These are phyloP conservation scores for Labrus mixtus DNA, from an alignment of 2,113 vertebrate species.

Conservation along the genomic window DNA sequence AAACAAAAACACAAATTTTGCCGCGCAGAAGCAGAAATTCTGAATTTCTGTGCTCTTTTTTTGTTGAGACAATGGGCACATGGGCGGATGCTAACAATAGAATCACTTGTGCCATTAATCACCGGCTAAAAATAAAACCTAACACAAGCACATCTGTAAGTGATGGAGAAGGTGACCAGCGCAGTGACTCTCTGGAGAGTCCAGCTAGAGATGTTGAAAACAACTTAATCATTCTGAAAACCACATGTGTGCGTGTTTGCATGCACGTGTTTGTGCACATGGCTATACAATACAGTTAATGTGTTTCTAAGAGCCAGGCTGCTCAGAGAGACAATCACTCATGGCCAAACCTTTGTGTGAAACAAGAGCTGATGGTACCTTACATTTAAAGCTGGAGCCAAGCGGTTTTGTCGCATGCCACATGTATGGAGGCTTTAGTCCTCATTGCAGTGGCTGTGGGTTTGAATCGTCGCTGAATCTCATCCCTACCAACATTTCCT, in stretches of 20 bases:
- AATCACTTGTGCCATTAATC: constrained; percentile 54
- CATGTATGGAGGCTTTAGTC: too few relatives aligned
- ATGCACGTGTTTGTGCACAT: neutral
- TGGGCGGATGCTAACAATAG: constrained; percentile 15
- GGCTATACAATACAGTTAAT: constrained; percentile 14
- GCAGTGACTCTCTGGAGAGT: constrained; percentile 46
- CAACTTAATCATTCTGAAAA: constrained; percentile 41
- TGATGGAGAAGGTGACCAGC: constrained; percentile 68
- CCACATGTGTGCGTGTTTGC: constrained; percentile 6
- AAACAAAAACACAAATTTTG: neutral
- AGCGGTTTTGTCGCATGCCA: too few relatives aligned
- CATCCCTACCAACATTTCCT: too few relatives aligned
- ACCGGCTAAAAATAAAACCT: constrained; percentile 64
- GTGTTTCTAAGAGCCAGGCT: constrained; percentile 25
- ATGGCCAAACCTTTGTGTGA: constrained; percentile 26
- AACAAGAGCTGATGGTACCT: constrained; percentile 50
- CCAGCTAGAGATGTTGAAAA: constrained; percentile 42
- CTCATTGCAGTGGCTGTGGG: too few relatives aligned
- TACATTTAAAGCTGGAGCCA: constrained; percentile 49
- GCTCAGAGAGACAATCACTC: constrained; percentile 17
- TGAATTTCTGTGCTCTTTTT: constrained; percentile 43
- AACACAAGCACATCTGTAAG: constrained; percentile 17
- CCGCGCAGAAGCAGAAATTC: neutral
- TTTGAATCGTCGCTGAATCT: too few relatives aligned
- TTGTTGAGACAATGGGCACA: constrained; percentile 29